Evolutionary conservation across 2,113 vertebrate species (phyloP).

Genomic region (Sisor rabdophorus): DNA sequence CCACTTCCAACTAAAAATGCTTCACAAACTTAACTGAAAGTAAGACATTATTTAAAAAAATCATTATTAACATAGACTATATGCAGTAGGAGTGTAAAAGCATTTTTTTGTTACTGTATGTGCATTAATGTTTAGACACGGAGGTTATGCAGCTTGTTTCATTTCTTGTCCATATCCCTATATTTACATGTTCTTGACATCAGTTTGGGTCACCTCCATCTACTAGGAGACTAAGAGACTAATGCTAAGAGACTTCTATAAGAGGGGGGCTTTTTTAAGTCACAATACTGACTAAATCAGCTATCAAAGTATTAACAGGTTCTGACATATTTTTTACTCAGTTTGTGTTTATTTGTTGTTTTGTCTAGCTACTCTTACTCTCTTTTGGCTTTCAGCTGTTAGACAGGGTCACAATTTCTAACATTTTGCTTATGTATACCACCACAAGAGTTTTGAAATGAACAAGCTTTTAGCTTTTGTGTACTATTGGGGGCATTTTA

Average conservation of each 20-base stretch:
- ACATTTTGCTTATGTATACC: too few species aligned
- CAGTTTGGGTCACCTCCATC: too few species aligned
- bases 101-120: background rate
- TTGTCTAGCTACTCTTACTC: conserved; percentile 11
- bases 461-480: too few species aligned
- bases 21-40: background rate
- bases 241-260: conserved; percentile 77
- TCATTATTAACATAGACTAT: background rate
- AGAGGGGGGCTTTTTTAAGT: conserved; percentile 60
- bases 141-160: conserved; percentile 72
- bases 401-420: too few species aligned
- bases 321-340: background rate
- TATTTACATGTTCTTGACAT: conserved; percentile 76
- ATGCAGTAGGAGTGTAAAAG: background rate
- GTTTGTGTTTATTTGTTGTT: background rate
- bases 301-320: conserved; percentile 55
- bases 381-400: conserved; percentile 1
- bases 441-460: too few species aligned
- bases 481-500: too few species aligned
- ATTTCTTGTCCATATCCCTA: conserved; percentile 73
- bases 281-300: conserved; percentile 75
- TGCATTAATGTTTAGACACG: conserved; percentile 58
- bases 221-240: conserved; percentile 82
- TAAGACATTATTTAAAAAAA: background rate
- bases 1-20: too few species aligned